phyloP scores from a whole-genome alignment of 2,888 invertebrate species.

The Drosophila aldrichi region DNA sequence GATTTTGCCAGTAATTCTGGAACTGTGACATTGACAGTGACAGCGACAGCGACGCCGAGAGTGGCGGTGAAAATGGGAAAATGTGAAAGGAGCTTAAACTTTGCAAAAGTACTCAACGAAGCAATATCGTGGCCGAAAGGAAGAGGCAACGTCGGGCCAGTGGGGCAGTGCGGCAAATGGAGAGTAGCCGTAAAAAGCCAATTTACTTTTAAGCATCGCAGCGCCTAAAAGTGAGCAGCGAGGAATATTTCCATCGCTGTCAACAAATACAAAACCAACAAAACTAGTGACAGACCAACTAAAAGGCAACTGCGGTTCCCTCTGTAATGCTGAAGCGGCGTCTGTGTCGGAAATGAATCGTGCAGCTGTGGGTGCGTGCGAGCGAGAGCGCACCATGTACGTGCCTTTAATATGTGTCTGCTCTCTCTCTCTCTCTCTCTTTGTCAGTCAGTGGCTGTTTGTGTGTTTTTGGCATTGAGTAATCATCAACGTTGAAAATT shows the following conservation, averaged over 20 bases:
- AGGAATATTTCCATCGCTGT: slow-evolving; percentile 29
- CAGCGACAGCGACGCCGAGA: neutral
- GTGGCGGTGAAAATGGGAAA: slow-evolving; percentile 27
- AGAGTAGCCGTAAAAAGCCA: slow-evolving; percentile 40
- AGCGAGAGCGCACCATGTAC: slow-evolving; percentile 16
- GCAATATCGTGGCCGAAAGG: neutral
- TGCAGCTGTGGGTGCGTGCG: slow-evolving; percentile 40
- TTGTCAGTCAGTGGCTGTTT: slow-evolving; percentile 26
- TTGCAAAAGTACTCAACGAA: slow-evolving; percentile 11
- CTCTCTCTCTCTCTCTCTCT: slow-evolving; percentile 28
- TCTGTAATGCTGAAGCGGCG: slow-evolving; percentile 54
- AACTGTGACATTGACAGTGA: slow-evolving; percentile 26
- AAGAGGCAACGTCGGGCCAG: neutral
- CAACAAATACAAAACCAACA: slow-evolving; percentile 40
- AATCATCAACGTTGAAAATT: slow-evolving; percentile 81
- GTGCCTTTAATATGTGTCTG: slow-evolving; percentile 26
- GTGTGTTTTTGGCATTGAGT: slow-evolving; percentile 78
- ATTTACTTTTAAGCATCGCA: slow-evolving; percentile 59
- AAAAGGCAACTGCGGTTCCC: slow-evolving; percentile 56
- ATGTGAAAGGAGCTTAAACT: slow-evolving; percentile 48
- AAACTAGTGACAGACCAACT: slow-evolving; percentile 57
- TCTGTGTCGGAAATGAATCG: slow-evolving; percentile 76
- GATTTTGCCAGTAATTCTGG: slow-evolving; percentile 24
- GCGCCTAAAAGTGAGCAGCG: slow-evolving; percentile 49
- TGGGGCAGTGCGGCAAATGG: neutral